phyloP scores from a whole-genome alignment of 1,140 invertebrate species.

The Neodiprion pinetum region DNA sequence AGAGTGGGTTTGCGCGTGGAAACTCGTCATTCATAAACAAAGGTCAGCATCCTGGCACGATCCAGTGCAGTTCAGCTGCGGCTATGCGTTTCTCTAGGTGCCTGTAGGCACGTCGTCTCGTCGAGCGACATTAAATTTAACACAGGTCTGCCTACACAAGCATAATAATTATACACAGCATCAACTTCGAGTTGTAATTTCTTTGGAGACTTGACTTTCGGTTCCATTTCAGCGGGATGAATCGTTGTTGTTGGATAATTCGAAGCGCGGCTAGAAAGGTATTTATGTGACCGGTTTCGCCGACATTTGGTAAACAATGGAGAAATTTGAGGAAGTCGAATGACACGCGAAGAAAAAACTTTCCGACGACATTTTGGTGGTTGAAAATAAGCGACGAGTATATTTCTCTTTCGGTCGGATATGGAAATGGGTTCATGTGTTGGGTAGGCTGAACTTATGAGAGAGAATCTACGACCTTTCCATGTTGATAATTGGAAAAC shows the following conservation, averaged over 20 bases:
- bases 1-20: slow-evolving; percentile 3
- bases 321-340: neutral
- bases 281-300: no score
- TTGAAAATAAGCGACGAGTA: no score
- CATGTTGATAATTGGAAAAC: no score
- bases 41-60: neutral
- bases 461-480: neutral
- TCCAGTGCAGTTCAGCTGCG: neutral
- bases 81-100: neutral
- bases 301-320: neutral
- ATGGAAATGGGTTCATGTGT: neutral
- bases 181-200: no score
- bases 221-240: no score
- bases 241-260: no score
- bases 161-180: no score
- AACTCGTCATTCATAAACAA: neutral
- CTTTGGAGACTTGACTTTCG: no score
- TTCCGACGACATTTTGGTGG: neutral
- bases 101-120: neutral
- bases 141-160: neutral
- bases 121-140: neutral
- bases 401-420: neutral
- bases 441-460: neutral
- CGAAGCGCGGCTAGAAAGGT: no score
- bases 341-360: neutral